phyloP scores from a whole-genome alignment of 2,797 vertebrate genomes.

The Argya squamiceps region DNA sequence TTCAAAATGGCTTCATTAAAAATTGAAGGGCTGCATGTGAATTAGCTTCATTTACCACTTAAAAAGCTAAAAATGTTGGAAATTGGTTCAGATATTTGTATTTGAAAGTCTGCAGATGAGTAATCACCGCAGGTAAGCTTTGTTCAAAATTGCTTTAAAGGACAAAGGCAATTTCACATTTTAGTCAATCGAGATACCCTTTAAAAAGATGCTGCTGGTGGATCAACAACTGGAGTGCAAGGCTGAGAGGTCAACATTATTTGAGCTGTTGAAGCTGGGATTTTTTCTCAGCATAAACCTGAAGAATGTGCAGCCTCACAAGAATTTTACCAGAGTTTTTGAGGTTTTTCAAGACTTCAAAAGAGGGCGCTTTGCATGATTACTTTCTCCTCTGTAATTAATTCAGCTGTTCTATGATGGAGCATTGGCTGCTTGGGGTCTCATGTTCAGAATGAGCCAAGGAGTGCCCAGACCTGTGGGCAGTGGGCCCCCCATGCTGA shows the following conservation, averaged over 20 bases:
- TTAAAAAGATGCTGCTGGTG: background rate
- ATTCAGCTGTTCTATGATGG: background rate
- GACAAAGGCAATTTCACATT: slow-evolving; percentile 43
- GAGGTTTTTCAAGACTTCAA: background rate
- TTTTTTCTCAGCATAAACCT: background rate
- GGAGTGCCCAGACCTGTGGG: background rate
- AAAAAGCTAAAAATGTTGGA: slow-evolving; percentile 27
- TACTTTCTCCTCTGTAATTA: background rate
- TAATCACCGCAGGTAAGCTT: slow-evolving; percentile 38
- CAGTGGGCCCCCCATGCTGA: background rate
- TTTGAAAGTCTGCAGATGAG: slow-evolving; percentile 31
- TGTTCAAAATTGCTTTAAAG: slow-evolving; percentile 44
- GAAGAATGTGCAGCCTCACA: background rate
- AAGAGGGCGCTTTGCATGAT: background rate
- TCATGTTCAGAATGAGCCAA: accelerated
- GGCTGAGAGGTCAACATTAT: background rate
- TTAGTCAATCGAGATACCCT: background rate
- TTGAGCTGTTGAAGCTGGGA: background rate
- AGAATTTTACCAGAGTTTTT: background rate
- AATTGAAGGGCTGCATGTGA: background rate
- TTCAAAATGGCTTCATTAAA: slow-evolving; percentile 21
- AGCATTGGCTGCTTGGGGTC: background rate
- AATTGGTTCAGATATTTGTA: slow-evolving; percentile 29
- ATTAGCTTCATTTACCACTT: slow-evolving; percentile 46
- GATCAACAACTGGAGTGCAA: background rate